Evolutionary conservation across 2,113 vertebrate species (phyloP), one percentile per base, ranked within the genome.

Genomic region (Spea bombifrons): DNA sequence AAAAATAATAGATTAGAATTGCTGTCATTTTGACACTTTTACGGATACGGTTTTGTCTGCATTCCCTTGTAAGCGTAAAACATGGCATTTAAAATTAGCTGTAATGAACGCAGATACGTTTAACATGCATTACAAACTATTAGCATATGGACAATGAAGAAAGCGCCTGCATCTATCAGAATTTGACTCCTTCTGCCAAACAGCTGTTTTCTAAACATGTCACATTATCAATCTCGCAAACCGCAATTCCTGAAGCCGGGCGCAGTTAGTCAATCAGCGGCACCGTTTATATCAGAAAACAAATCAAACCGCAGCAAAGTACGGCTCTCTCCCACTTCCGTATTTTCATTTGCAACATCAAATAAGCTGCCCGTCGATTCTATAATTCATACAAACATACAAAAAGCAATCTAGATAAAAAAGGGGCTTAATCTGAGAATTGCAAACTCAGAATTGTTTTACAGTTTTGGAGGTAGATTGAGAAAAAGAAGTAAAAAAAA

Each of bases 391-490:
- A 45, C 30, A 30, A 30, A 30, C 30, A 30, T 30, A 30, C 53
- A 81, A 76, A 82, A 86, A 80, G 30, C 84, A 86, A 88, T 87
- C 80, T 82, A 81, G 83, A 83, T 75, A 69, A 84, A 84, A 85
- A 53, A 85, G 61, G 68, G 47, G 47, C 82, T 81, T 72, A 88
- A 86, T 86, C 87, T 86, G 82, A 67, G 75, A 76, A 79, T 59
- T 83, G 83, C 74, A 83, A 76, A 77, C n/a, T 12, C 75, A 73
- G 85, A 85, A 84, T 81, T 79, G 73, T 84, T 73, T 83, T 80
- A 67, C 70, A 84, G 84, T 83, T 86, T 87, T 81, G 83, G 86
- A 83, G 61, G 78, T 66, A 85, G 83, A 85, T 86, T 87, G 87
- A 84, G 71, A 30, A 53, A 44, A 46, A 17, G 3, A 66, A 55